Base-by-base conservation (phyloP, 2,113 vertebrate species). In the Austrofundulus limnaeus region DNA sequence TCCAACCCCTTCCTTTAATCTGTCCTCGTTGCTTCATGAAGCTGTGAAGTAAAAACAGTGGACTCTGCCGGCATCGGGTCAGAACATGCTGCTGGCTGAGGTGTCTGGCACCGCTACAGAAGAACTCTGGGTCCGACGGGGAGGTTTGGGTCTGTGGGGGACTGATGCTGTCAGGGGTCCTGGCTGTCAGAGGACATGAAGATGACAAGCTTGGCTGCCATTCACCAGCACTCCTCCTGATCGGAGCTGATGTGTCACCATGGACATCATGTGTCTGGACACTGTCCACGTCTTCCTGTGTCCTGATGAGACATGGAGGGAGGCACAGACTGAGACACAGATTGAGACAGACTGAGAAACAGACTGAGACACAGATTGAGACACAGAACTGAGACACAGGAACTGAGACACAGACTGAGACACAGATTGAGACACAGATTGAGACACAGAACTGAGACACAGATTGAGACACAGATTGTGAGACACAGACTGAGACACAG, bases 141-240 rank as follows among this genome's bases (percentile, higher is more conserved):
- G 34, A 21, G 53, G 4, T 41, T n/a, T 28, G 39, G 23, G 31
- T n/a, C 20, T 37, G 24, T 20, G 65, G 57, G 42, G 37, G 45
- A 48, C 34, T 51, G 64, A 12, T 31, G 47, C 37, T 16, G 15
- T 12, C 41, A 3, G 77, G 67, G 76, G 52, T 82, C 42, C 77
- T 86, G 81, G 87, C 85, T 88, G 89, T 90, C 86, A 78, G 63
- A 75, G 70, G 77, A 85, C 78, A 76, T 86, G 83, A 80, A 62
- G 72, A 69, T 88, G 91, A 92, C 77, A 73, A 77, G 55, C 81
- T 87, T 92, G 90, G 91, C 92, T 56, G 75, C 78, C 84, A 81
- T 80, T 88, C 89, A 86, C 77, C 57, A 46, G 65, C 25, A 7
- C 83, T 90, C 84, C 75, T 68, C 76, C 63, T 90, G 85, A 91